Base-by-base conservation (phyloP, 2,888 invertebrate species). In the Tineola bisselliella region DNA sequence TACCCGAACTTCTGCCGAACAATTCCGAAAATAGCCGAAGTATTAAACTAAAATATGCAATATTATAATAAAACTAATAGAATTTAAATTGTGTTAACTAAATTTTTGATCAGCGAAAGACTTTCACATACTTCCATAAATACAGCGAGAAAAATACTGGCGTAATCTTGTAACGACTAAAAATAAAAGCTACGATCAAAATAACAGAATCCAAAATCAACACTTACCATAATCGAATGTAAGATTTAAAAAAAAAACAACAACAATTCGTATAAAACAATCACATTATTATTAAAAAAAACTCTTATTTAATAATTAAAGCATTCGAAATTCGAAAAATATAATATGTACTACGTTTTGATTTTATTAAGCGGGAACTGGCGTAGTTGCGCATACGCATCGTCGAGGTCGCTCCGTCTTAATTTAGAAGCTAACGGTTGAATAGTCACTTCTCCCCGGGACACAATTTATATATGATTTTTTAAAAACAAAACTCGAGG, bases 311-410 rank as follows among this genome's bases (percentile, higher is more conserved):
- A 15, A 44, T 38, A 31, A 17, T 31, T 52, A 61, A 52, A 12
- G n/a, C 19, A 48, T 44, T 79, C 75, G 77, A 68, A 68, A 73
- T 83, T 79, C 79, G 73, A 77, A 81, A 83, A 80, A 82, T 83
- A 82, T 81, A 81, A 80, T 81, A 83, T 77, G 81, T 79, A 73
- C 81, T 81, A 78, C 84, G 86, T 79, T 81, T 82, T 75, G 72
- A 75, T 81, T 79, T 82, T 77, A 74, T 74, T 76, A 78, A 70
- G 76, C 70, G 74, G 68, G 64, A 73, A 52, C 57, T 61, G 71
- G 67, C 70, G 68, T 70, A 67, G 75, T 70, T 83, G 84, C 82
- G 84, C 76, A 68, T 65, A 70, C 76, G 79, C 86, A 86, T 86
- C 65, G 65, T 72, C 79, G 82, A 83, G 83, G 84, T 76, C 82